Percentiles rank a stretch among this genome's conserved stretches.
These are phyloP conservation scores for Pelvicachromis taeniatus DNA, from an alignment of 2,113 vertebrate species.

Conservation along the genomic window DNA sequence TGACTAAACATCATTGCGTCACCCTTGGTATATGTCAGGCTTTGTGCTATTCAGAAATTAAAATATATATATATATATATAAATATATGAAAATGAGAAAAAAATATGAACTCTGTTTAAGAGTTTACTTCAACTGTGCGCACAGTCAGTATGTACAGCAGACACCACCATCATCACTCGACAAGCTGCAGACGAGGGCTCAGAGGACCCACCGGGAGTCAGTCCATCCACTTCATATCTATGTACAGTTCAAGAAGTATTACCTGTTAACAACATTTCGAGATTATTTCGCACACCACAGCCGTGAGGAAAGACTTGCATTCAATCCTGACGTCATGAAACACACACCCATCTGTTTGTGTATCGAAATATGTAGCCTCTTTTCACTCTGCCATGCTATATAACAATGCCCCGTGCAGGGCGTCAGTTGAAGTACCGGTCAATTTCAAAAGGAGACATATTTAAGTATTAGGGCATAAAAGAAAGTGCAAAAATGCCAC, in stretches of 20 bases:
- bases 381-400: conserved; percentile 41
- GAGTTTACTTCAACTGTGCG: conserved; percentile 41
- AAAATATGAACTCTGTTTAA: conserved; percentile 9
- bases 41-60: conserved; percentile 56
- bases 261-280: conserved; percentile 37
- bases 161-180: not conserved
- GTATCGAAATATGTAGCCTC: conserved; percentile 62
- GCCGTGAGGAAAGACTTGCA: conserved; percentile 19
- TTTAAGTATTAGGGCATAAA: conserved; percentile 65
- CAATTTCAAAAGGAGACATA: conserved; percentile 60
- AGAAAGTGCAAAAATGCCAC: conserved; percentile 59
- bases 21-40: conserved; percentile 57
- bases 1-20: conserved; percentile 64
- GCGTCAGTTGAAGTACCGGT: conserved; percentile 25
- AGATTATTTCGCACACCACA: conserved; percentile 30
- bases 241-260: conserved; percentile 52
- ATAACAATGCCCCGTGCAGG: conserved; percentile 21
- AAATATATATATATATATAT: not conserved
- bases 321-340: conserved; percentile 14
- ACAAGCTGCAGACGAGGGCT: conserved; percentile 25
- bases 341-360: conserved; percentile 39
- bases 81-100: not conserved
- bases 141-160: conserved; percentile 53
- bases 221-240: conserved; percentile 25
- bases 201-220: conserved; percentile 18